Evolutionary conservation across 2,113 vertebrate species (phyloP), one percentile per base, ranked within the genome.

Genomic region (Tenrec ecaudatus): DNA sequence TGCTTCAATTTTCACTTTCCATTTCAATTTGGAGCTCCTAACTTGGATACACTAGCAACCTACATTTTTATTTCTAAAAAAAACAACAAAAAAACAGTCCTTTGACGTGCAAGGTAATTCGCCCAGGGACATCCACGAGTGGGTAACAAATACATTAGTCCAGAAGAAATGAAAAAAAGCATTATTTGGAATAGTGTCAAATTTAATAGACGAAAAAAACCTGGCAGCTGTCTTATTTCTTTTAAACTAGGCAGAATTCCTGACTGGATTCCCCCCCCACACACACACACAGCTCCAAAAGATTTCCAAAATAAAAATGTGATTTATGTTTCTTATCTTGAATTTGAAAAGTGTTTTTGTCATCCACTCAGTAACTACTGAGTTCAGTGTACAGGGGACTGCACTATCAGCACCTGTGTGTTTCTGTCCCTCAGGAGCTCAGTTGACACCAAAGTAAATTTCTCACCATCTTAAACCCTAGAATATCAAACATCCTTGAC

Each of bases 241-340:
- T 68, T 92, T 81, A 83, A 88, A 81, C 5, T 47, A 73, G 25
- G 47, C 36, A 92, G 29, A 88, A 75, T 53, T 92, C 53, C 81
- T 76, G 58, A 3, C 75, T 85, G 23, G 95, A 93, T 31, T 81
- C 79, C 87, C 36, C 95, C 91, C 57, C n/a, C n/a, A n/a, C n/a
- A n/a, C n/a, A n/a, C n/a, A n/a, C n/a, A n/a, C n/a, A 91, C 1
- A 95, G 75, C 81, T 77, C 84, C 4, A 53, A 58, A 17, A 7
- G 25, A 88, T 80, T 94, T 81, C 82, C 76, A 89, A 94, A 92
- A 86, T 83, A 36, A 90, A 94, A 76, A 95, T 69, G 6, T n/a
- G 33, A 77, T 14, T 53, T 43, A 92, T 31, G 22, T 62, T 57
- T 84, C 40, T 86, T 89, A 86, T 62, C 62, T 36, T 89, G 68